Percentiles rank a stretch among this genome's conserved stretches.
Conservation (phyloP, 2,888 invertebrate genomes). For the Stenolophus ochropezus region DNA sequence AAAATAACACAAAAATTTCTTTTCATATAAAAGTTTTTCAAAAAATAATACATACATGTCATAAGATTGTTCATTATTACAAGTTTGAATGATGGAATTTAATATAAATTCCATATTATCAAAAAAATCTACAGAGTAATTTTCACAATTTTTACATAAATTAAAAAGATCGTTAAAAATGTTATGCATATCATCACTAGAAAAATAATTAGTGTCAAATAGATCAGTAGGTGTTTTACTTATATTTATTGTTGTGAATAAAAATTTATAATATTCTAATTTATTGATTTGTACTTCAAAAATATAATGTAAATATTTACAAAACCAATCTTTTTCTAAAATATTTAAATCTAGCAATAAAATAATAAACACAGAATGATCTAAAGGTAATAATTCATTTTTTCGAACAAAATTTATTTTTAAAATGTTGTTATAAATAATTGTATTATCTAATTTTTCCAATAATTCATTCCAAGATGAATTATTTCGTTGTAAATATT, state of each 20-base stretch:
- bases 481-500: constrained; percentile 51
- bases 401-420: background rate
- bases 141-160: constrained; percentile 4
- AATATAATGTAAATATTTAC: constrained; percentile 7
- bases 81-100: background rate
- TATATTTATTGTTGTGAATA: constrained; percentile 16
- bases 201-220: constrained; percentile 2
- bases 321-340: constrained; percentile 4
- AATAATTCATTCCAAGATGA: constrained; percentile 55
- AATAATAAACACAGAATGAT: constrained; percentile 32
- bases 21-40: constrained; percentile 3
- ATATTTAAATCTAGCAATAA: constrained; percentile 29
- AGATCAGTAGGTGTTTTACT: background rate
- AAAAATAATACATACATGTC: background rate
- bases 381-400: constrained; percentile 26
- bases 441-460: constrained; percentile 30
- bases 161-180: constrained; percentile 20
- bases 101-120: constrained; percentile 42
- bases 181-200: background rate
- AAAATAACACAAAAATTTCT: constrained; percentile 26
- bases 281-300: background rate
- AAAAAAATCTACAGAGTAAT: constrained; percentile 25
- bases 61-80: background rate
- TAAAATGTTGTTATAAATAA: background rate
- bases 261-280: constrained; percentile 10